Evolutionary conservation across 2,797 vertebrate genomes (phyloP), one percentile per base, ranked within the genome.

Genomic region (Rhinophrynus dorsalis): DNA sequence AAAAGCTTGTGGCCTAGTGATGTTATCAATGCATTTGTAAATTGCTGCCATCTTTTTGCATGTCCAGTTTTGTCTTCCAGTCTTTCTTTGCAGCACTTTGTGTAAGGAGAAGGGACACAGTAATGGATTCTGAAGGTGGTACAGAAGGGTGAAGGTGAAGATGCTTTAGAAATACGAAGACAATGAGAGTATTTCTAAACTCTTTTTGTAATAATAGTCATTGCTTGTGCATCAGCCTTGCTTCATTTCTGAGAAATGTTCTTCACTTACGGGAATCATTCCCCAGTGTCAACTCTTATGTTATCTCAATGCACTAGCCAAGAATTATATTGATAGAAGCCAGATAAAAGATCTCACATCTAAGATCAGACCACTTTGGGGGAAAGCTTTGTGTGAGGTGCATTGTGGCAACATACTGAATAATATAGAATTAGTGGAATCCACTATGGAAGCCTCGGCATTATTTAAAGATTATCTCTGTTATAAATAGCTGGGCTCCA

Each of bases 51-150:
- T 61, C 27, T 17, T 20, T 58, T 32, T 38, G 38, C 23, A 48
- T 38, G 20, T 15, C 38, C 30, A 12, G 3, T 15, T 33, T 9
- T 47, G 7, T 30, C 27, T 21, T 12, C 11, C 29, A 27, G 52
- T 51, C 15, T 23, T 65, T 6, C 6, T 26, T 1, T 26, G 12
- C 51, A 38, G 33, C 47, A n/a, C 61, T 44, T 30, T 58, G 20
- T 50, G 52, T 15, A 64, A 23, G 24, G 32, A 47, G 32, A 24
- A 45, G 38, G 35, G 55, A 15, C 29, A 26, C 13, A 29, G 50
- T 64, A 71, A 71, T 72, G 52, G 61, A 65, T 65, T 72, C 26
- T 35, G 61, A 72, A 71, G 40, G 52, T 63, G 60, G 50, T 27
- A 71, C 51, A 57, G 33, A 38, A 57, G 60, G 38, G 35, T 51